These are phyloP conservation scores for Nephrotoma appendiculata DNA, from an alignment of 2,888 invertebrate species.

Conservation along the genomic window DNA sequence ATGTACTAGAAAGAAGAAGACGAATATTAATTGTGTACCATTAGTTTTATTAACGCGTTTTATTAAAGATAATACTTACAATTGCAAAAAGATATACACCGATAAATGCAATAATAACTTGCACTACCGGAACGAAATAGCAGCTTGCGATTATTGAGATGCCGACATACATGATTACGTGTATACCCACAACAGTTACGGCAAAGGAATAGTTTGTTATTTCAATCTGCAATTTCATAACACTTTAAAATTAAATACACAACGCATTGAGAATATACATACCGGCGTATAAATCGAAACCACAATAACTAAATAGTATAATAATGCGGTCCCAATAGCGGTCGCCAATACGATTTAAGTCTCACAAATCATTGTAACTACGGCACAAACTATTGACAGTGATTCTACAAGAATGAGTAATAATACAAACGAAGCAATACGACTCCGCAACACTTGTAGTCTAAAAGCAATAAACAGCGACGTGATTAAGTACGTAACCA, in stretches of 20 bases:
- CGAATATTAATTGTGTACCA: no score
- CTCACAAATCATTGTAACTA: not conserved
- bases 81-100: not conserved
- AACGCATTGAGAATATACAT: not conserved
- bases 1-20: not conserved
- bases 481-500: not conserved
- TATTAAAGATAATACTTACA: no score
- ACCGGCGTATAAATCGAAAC: not conserved
- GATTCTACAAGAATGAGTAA: not conserved
- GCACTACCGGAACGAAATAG: not conserved
- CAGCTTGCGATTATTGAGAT: not conserved
- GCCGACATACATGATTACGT: not conserved
- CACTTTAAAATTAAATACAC: not conserved
- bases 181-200: not conserved
- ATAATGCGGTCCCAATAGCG: not conserved
- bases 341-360: not conserved
- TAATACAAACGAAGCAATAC: not conserved
- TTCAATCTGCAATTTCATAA: not conserved
- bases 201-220: not conserved
- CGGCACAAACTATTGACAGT: not conserved
- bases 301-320: not conserved
- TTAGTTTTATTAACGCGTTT: not conserved
- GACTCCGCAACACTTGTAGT: not conserved
- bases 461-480: not conserved
- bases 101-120: not conserved